Evolutionary conservation across 2,113 vertebrate species (phyloP).

Genomic region (Chascanopsetta lugubris): DNA sequence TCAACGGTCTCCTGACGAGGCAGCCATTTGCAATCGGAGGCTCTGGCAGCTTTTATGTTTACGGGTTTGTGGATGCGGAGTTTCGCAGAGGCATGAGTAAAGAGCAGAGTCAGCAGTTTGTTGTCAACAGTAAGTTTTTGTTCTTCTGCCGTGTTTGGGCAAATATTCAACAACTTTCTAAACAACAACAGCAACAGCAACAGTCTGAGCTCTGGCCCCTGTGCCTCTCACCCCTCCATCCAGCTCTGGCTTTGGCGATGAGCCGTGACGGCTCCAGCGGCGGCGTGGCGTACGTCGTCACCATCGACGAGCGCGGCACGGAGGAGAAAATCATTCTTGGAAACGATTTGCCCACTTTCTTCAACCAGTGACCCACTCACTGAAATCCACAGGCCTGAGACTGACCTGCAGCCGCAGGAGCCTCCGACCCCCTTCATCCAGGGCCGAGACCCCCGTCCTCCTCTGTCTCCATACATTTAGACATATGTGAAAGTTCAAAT

Average conservation of each 20-base stretch:
- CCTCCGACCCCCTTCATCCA: no score
- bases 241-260: conserved; percentile 88
- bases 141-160: neutral
- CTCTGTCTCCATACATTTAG: no score
- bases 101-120: conserved; percentile 83
- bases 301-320: conserved; percentile 80
- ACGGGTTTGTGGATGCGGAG: conserved; percentile 87
- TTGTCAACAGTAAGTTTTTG: conserved; percentile 79
- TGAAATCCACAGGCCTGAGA: no score
- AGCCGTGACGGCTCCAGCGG: conserved; percentile 87
- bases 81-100: conserved; percentile 82
- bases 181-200: no score
- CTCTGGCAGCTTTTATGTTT: conserved; percentile 87
- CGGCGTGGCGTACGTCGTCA: conserved; percentile 85
- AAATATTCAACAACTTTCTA: neutral
- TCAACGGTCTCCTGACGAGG: conserved; percentile 83
- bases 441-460: no score
- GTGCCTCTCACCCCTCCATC: neutral
- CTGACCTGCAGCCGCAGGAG: no score
- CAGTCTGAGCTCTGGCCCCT: neutral
- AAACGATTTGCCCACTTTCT: conserved; percentile 85
- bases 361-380: conserved; percentile 75
- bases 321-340: conserved; percentile 85
- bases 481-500: no score
- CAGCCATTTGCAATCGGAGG: conserved; percentile 87